phyloP scores from a whole-genome alignment of 2,888 invertebrate species.

The Zelleria hepariella region DNA sequence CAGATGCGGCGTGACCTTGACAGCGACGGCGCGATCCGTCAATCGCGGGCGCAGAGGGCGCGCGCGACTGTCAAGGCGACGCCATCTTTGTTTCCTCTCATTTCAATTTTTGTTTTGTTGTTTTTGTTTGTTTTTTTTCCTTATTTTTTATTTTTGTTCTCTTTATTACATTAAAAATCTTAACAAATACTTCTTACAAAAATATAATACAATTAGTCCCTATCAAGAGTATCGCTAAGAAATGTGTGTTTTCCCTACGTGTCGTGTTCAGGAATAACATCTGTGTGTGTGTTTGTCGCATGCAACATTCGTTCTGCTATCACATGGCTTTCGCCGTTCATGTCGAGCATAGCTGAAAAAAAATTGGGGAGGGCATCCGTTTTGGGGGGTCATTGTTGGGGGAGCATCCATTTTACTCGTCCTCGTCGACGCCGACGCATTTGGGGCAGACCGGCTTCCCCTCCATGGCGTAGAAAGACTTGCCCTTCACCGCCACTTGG shows the following conservation, averaged over 20 bases:
- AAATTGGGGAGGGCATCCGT: constrained; percentile 58
- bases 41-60: not conserved
- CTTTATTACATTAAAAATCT: constrained; percentile 70
- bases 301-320: constrained; percentile 25
- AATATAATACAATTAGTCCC: constrained; percentile 58
- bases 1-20: constrained; percentile 45
- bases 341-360: constrained; percentile 67
- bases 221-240: constrained; percentile 30
- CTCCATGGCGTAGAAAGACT: constrained; percentile 97
- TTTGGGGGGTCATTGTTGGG: constrained; percentile 22
- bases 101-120: constrained; percentile 20
- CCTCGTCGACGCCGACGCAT: constrained; percentile 93
- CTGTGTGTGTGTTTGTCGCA: constrained; percentile 18
- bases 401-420: constrained; percentile 65
- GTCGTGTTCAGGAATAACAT: constrained; percentile 27
- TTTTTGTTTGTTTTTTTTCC: constrained; percentile 42
- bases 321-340: constrained; percentile 17
- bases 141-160: constrained; percentile 50
- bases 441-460: constrained; percentile 96
- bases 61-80: not conserved
- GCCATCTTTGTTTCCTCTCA: not conserved
- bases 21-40: constrained; percentile 11
- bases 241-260: constrained; percentile 4
- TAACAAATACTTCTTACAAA: constrained; percentile 65
- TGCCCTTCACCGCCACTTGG: constrained; percentile 92